A percentile compares a stretch with the other conserved stretches of the same genome.
These are phyloP conservation scores for Synanthedon formicaeformis DNA, from an alignment of 2,888 invertebrate species.

Conservation along the genomic window DNA sequence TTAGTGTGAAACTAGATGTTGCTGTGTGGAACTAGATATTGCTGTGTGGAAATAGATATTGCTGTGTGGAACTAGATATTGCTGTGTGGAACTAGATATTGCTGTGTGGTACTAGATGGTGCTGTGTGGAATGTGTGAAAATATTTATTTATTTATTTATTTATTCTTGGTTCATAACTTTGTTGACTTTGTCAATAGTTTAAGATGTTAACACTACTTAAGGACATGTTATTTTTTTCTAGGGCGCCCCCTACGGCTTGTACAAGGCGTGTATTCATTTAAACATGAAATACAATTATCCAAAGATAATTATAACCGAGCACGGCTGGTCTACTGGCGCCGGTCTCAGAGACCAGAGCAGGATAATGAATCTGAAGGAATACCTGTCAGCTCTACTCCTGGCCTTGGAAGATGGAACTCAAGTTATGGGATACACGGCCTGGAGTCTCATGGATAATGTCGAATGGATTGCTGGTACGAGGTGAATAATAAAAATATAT, in stretches of 20 bases:
- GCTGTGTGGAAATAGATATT: too few relatives aligned
- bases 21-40: too few relatives aligned
- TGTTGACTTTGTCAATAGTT: too few relatives aligned
- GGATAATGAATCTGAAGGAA: constrained; percentile 42
- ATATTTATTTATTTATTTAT: too few relatives aligned
- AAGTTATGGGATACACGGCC: constrained; percentile 66
- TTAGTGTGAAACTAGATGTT: too few relatives aligned
- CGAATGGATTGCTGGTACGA: constrained; percentile 73
- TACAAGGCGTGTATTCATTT: constrained; percentile 41
- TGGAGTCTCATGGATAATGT: constrained; percentile 79
- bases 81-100: too few relatives aligned
- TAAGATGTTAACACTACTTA: too few relatives aligned
- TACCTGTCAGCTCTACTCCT: constrained; percentile 56
- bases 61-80: too few relatives aligned
- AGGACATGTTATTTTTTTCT: constrained; percentile 2
- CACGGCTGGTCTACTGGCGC: constrained; percentile 68
- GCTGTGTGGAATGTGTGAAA: too few relatives aligned
- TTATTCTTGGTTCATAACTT: too few relatives aligned
- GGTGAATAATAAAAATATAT: constrained; percentile 28
- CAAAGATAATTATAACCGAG: constrained; percentile 62
- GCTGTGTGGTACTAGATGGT: too few relatives aligned
- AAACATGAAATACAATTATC: constrained; percentile 40
- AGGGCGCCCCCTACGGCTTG: constrained; percentile 51
- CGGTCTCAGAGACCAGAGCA: constrained; percentile 45
- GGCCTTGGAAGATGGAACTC: constrained; percentile 61